Percentiles rank a stretch among this genome's conserved stretches.
Conservation (phyloP, 2,888 invertebrate genomes). For the Phorcus lineatus region DNA sequence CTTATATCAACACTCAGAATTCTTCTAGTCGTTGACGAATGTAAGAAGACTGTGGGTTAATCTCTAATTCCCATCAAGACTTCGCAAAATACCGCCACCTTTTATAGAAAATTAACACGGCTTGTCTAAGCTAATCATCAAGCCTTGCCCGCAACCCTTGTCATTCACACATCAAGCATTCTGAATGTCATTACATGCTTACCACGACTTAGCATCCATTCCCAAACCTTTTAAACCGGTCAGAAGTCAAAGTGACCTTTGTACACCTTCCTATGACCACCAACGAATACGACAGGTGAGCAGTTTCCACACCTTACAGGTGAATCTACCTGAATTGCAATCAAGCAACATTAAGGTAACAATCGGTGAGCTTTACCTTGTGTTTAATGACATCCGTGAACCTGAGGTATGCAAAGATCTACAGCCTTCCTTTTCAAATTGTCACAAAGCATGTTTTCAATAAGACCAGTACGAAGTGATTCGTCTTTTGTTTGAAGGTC, state of each 20-base stretch:
- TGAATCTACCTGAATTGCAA: neutral
- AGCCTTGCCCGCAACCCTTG: neutral
- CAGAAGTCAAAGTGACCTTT: neutral
- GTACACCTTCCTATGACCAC: neutral
- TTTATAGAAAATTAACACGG: constrained; percentile 5
- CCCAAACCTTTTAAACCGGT: neutral
- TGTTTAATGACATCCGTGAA: constrained; percentile 12
- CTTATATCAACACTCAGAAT: too few species aligned
- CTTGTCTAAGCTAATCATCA: neutral
- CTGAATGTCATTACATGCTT: constrained; percentile 6
- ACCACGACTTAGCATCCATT: neutral
- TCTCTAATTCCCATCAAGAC: neutral
- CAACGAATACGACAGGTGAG: neutral
- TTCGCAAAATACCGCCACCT: neutral
- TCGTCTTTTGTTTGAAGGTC: neutral
- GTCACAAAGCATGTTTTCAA: too few species aligned
- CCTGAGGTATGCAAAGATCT: neutral
- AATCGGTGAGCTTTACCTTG: neutral
- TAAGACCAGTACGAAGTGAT: too few species aligned
- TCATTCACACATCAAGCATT: neutral
- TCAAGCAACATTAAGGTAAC: neutral
- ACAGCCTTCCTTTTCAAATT: too few species aligned
- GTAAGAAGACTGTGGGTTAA: neutral
- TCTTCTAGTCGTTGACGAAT: too few species aligned
- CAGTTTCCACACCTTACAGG: neutral